Base-by-base conservation (phyloP, 2,888 invertebrate species). In the Polyploca ridens region DNA sequence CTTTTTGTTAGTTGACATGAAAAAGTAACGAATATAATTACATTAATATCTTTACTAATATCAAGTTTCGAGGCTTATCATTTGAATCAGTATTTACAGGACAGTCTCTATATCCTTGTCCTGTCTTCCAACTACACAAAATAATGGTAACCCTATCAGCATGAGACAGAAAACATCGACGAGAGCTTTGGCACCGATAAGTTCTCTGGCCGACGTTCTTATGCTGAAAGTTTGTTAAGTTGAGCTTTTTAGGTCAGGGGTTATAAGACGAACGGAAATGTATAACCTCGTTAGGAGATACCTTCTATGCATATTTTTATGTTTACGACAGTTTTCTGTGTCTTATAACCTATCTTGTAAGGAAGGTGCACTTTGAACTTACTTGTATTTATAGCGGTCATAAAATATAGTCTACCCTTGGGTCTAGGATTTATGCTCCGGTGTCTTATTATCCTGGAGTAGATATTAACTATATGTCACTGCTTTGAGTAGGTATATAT, bases 191-290 rank as follows among this genome's bases (percentile, higher is more conserved):
- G 54, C 54, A 54, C 19, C 54, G 54, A 54, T 54, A 54, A 54
- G 54, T 54, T 19, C 19, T 19, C 19, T 19, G 6, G 16, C 19
- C 7, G 19, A 7, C 19, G 19, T 54, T 54, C 54, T 54, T 54
- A 54, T 54, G 54, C 54, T 54, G 54, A 54, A 54, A 54, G 54
- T 54, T 54, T 54, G 54, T 54, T 54, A 54, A 54, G 54, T 54
- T 54, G 54, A 54, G 54, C 54, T 54, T 54, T 54, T 54, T 54
- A 54, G 54, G 54, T 54, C 54, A 54, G 19, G 54, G 54, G 54
- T n/a, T 54, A 5, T 54, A 54, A 54, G 54, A 54, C 10, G 4
- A 8, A 19, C 19, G 54, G 54, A 54, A 54, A 8, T 19, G 10
- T 54, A 54, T 54, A 19, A 54, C 54, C 54, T 16, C 54, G 54